Percentiles rank a stretch among this genome's conserved stretches.
These are phyloP conservation scores for Tragelaphus buxtoni DNA, from an alignment of 2,113 vertebrate species.

Conservation along the genomic window DNA sequence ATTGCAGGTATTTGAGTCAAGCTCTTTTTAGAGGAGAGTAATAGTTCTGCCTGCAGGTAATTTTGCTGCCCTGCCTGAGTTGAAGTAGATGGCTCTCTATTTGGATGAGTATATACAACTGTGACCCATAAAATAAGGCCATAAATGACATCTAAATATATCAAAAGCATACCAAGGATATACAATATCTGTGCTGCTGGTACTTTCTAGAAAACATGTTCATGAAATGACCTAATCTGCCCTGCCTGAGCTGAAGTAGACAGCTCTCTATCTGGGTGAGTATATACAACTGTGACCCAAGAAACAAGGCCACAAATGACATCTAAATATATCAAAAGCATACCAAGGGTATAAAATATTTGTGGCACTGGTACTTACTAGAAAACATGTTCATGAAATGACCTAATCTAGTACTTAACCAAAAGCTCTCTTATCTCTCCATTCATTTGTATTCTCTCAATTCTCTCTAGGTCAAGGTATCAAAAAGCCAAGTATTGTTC, in stretches of 20 bases:
- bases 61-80: not conserved
- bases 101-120: not conserved
- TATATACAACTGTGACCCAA: not conserved
- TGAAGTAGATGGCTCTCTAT: not conserved
- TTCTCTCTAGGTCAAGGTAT: constrained; percentile 2
- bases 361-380: not conserved
- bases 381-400: not conserved
- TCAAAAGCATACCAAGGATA: not conserved
- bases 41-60: not conserved
- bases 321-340: not conserved
- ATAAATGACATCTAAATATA: not conserved
- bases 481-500: not conserved
- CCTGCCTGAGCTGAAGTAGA: not conserved
- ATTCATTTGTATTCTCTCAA: not conserved
- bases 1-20: not conserved
- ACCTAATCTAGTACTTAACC: not conserved
- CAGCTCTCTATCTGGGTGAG: not conserved
- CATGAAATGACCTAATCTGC: not conserved
- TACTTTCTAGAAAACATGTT: not conserved
- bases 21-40: not conserved
- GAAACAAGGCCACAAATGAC: not conserved
- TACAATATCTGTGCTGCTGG: not conserved
- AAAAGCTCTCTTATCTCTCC: not conserved
- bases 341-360: not conserved
- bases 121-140: constrained; percentile 5